Evolutionary conservation across 1,140 invertebrate species (phyloP).

Genomic region (Drosophila subobscura): DNA sequence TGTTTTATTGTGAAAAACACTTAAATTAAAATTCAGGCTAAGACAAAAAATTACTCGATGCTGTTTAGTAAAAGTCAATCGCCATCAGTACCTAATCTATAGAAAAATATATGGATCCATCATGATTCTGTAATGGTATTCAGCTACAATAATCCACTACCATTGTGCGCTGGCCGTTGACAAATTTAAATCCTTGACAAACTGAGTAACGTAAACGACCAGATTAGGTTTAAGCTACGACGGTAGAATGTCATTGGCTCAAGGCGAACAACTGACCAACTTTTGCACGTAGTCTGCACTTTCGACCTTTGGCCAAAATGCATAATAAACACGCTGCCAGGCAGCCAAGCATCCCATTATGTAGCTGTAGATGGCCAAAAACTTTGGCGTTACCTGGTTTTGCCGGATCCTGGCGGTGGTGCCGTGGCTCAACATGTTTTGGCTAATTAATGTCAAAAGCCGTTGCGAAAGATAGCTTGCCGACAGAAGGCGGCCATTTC

Average conservation of each 20-base stretch:
- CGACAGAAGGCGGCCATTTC: constrained; percentile 43
- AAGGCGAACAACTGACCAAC: background rate
- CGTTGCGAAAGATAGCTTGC: constrained; percentile 38
- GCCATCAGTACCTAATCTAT: too few relatives aligned
- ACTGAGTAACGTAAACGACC: too few relatives aligned
- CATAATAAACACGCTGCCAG: constrained; percentile 57
- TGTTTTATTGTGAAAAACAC: too few relatives aligned
- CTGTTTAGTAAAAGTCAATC: too few relatives aligned
- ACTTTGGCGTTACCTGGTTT: constrained; percentile 55
- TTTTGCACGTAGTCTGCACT: background rate
- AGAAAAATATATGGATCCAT: too few relatives aligned
- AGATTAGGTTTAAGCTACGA: background rate
- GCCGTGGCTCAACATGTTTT: constrained; percentile 58
- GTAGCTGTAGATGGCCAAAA: constrained; percentile 65
- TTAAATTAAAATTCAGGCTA: too few relatives aligned
- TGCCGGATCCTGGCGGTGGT: background rate
- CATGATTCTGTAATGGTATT: too few relatives aligned
- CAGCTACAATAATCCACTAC: too few relatives aligned
- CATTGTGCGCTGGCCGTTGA: too few relatives aligned
- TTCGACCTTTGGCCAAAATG: constrained; percentile 37
- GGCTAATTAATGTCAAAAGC: constrained; percentile 80
- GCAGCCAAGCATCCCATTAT: constrained; percentile 45
- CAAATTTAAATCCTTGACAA: too few relatives aligned
- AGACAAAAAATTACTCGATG: too few relatives aligned
- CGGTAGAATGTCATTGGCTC: background rate